Evolutionary conservation across 2,888 invertebrate species (phyloP).

Genomic region (Muscina levida): DNA sequence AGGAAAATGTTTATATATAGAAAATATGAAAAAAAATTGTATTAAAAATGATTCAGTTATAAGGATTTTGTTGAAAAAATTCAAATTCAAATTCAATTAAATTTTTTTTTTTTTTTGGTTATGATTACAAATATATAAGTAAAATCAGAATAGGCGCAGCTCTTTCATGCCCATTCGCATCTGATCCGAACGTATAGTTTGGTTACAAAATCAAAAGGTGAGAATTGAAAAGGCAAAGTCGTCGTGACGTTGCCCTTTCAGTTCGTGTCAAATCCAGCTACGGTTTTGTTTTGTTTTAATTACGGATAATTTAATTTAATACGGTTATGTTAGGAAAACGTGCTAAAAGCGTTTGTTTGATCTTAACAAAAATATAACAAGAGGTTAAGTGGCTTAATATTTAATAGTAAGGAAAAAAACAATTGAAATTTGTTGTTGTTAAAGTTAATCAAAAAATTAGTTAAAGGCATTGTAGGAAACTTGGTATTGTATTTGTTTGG

Average conservation of each 20-base stretch:
- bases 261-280: slow-evolving; percentile 53
- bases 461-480: slow-evolving; percentile 61
- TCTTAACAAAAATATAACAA: slow-evolving; percentile 44
- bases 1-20: slow-evolving; percentile 67
- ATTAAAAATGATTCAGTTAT: slow-evolving; percentile 40
- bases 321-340: slow-evolving; percentile 68
- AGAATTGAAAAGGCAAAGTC: background rate
- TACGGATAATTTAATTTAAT: slow-evolving; percentile 22
- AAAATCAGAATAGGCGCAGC: slow-evolving; percentile 58
- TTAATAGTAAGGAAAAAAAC: slow-evolving; percentile 42
- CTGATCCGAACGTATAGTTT: slow-evolving; percentile 28
- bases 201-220: slow-evolving; percentile 32
- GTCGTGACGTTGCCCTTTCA: background rate
- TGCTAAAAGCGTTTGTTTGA: slow-evolving; percentile 72
- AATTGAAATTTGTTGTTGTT: slow-evolving; percentile 10
- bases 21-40: slow-evolving; percentile 54
- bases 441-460: slow-evolving; percentile 55
- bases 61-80: slow-evolving; percentile 32
- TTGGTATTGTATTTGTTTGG: slow-evolving; percentile 34
- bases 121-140: background rate
- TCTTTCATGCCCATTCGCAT: slow-evolving; percentile 52
- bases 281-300: slow-evolving; percentile 29
- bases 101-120: slow-evolving; percentile 9
- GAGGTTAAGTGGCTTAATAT: slow-evolving; percentile 38
- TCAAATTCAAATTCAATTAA: slow-evolving; percentile 15